Base-by-base conservation (phyloP, 2,888 invertebrate species). In the Drosophila prolongata region DNA sequence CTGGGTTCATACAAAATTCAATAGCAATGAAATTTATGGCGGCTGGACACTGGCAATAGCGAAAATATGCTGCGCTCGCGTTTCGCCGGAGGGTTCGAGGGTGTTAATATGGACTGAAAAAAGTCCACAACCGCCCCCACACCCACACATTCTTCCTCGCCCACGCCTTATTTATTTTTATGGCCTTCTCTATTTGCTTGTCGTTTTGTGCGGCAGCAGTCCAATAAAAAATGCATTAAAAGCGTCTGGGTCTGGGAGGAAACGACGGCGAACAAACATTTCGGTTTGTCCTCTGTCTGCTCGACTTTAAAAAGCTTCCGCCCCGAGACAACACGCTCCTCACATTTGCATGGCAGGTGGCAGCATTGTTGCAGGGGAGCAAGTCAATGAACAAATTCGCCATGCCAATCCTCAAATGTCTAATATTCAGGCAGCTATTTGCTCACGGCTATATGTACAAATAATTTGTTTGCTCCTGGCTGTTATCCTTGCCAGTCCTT, bases 321-420 rank as follows among this genome's bases (percentile, higher is more conserved):
- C 53, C 37, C 67, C 57, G 69, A 46, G 67, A 73, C 62, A 60
- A 19, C 56, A 55, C 11, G 16, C 76, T 79, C 55, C 76, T 76
- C 59, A 65, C 64, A 75, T 83, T 82, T 79, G 68, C 74, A 72
- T 81, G 76, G 57, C 77, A 87, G 87, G 66, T 75, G 78, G 58
- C 72, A 67, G 37, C 46, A 16, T 24, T 52, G 38, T 38, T 65
- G 30, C 30, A 64, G 37, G 61, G 59, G 38, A 76, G 67, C 70
- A 61, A 83, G 79, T 80, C 80, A 87, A 79, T 89, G 81, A 86
- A 54, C 64, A 76, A 80, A 83, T 77, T 86, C 75, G 79, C 70
- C 68, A 79, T 79, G 84, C 87, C 89, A 86, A 89, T 87, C 89
- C 89, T 87, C 85, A 85, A 81, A 89, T 78, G 89, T 87, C 87